A percentile compares a stretch with the other conserved stretches of the same genome.
These are phyloP conservation scores for Alcis repandata DNA, from an alignment of 2,888 invertebrate species.

Conservation along the genomic window DNA sequence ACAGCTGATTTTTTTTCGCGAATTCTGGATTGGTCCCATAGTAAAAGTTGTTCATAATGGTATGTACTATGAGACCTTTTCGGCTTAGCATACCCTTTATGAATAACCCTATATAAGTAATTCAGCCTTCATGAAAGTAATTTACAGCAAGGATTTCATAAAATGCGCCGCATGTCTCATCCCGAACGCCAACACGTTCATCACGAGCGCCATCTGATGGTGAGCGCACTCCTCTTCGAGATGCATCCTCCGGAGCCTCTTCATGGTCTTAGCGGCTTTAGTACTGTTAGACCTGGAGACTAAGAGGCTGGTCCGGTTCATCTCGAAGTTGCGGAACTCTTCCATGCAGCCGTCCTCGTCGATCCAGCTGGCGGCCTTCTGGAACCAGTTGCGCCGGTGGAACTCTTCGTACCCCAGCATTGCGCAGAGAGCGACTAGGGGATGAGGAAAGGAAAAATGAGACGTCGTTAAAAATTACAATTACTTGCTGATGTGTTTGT, in stretches of 20 bases:
- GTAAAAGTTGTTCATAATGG: too few species aligned
- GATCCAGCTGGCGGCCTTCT: constrained; percentile 57
- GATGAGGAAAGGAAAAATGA: neutral
- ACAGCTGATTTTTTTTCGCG: too few species aligned
- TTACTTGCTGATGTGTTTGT: too few species aligned
- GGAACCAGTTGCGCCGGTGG: constrained; percentile 41
- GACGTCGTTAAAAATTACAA: too few species aligned
- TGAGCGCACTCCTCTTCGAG: constrained; percentile 45
- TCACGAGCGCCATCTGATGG: constrained; percentile 52
- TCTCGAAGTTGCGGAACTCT: constrained; percentile 51
- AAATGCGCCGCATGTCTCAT: constrained; percentile 40
- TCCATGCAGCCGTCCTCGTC: constrained; percentile 54
- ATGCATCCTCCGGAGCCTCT: neutral
- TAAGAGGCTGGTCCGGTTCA: constrained; percentile 27
- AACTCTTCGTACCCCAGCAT: constrained; percentile 55
- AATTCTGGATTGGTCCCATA: too few species aligned
- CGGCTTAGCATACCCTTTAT: too few species aligned
- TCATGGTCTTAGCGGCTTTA: constrained; percentile 2
- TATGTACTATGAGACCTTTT: too few species aligned
- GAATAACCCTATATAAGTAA: too few species aligned
- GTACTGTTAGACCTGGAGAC: neutral
- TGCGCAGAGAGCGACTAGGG: constrained; percentile 50
- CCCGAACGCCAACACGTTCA: constrained; percentile 49
- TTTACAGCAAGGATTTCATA: neutral
- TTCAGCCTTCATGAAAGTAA: too few species aligned